Conservation (phyloP, 2,888 invertebrate genomes). For the Gymnoscelis rufifasciata region DNA sequence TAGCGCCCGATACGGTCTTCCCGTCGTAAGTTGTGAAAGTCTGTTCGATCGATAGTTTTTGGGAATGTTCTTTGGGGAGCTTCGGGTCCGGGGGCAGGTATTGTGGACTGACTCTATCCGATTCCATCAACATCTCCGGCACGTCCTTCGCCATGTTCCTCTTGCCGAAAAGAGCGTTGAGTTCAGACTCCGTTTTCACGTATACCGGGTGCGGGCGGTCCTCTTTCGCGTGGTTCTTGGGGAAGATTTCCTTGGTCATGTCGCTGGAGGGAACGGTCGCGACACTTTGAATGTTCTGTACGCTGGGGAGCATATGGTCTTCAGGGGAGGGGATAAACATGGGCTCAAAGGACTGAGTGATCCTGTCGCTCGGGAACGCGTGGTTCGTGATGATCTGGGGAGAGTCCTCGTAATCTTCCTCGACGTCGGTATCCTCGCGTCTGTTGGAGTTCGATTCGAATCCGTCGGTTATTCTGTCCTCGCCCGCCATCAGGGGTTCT, state of each 20-base stretch:
- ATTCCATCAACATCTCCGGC: slow-evolving; percentile 83
- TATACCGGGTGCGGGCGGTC: slow-evolving; percentile 74
- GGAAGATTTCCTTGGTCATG: slow-evolving; percentile 65
- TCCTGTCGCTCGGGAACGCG: slow-evolving; percentile 64
- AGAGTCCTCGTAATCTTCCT: slow-evolving; percentile 67
- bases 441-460: slow-evolving; percentile 60
- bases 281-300: background rate
- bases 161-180: slow-evolving; percentile 57
- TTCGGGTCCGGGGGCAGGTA: slow-evolving; percentile 85
- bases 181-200: slow-evolving; percentile 55
- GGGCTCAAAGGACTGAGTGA: slow-evolving; percentile 85
- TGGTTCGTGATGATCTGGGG: slow-evolving; percentile 60
- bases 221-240: slow-evolving; percentile 67
- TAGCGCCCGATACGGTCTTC: slow-evolving; percentile 83
- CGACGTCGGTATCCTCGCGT: slow-evolving; percentile 69
- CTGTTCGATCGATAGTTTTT: slow-evolving; percentile 56
- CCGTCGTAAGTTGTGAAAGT: slow-evolving; percentile 87
- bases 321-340: slow-evolving; percentile 89
- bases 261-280: slow-evolving; percentile 47
- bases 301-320: slow-evolving; percentile 72
- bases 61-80: slow-evolving; percentile 64
- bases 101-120: slow-evolving; percentile 84
- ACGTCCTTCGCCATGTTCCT: slow-evolving; percentile 67
- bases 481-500: slow-evolving; percentile 70
- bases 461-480: slow-evolving; percentile 70